Conservation (phyloP, 1,140 invertebrate genomes). For the Aporrectodea caliginosa region DNA sequence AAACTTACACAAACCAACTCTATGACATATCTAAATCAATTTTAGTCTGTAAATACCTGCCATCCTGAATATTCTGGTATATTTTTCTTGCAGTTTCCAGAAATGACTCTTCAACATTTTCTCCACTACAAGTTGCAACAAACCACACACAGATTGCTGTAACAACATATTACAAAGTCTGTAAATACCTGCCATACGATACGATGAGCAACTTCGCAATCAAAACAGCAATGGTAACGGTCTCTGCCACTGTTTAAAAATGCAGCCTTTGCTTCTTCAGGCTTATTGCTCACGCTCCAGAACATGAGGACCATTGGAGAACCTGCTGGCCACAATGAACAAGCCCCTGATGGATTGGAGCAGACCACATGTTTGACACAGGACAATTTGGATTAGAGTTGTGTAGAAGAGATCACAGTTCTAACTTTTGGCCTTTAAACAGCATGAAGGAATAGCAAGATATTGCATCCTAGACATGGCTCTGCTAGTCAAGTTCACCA, state of each 20-base stretch:
- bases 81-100: conserved; percentile 98
- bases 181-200: background rate
- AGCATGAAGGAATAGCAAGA: too few species aligned
- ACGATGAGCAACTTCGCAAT: background rate
- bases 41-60: too few species aligned
- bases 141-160: background rate
- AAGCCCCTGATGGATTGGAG: too few species aligned
- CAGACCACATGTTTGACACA: too few species aligned
- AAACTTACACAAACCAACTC: too few species aligned
- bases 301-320: background rate
- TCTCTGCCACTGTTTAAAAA: background rate
- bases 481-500: too few species aligned
- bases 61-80: conserved; percentile 99
- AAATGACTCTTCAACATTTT: conserved; percentile 99
- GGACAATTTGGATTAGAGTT: too few species aligned
- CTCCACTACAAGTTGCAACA: conserved; percentile 69
- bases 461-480: too few species aligned
- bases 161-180: background rate
- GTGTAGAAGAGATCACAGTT: too few species aligned
- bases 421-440: too few species aligned
- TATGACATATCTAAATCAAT: too few species aligned
- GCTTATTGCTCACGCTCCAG: background rate
- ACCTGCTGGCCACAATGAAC: background rate
- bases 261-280: background rate
- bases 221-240: background rate